Evolutionary conservation across 2,888 invertebrate genomes (phyloP), one percentile per base, ranked within the genome.

Genomic region (Bruchidius siliquastri): DNA sequence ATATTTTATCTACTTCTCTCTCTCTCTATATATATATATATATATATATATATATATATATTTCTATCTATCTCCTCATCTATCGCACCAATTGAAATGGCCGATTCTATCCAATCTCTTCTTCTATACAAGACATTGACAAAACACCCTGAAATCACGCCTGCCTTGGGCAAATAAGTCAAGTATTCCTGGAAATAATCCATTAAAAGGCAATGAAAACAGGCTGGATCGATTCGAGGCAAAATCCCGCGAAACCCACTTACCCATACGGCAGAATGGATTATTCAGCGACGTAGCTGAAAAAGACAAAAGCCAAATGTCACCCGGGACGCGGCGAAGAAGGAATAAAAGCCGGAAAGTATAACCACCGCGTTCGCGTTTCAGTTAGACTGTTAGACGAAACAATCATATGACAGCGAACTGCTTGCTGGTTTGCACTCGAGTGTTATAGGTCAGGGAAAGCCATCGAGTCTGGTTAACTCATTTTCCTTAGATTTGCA

Each of bases 251-350:
- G 20, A 67, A 71, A 72, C 69, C 67, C 22, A 72, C 74, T 74
- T 72, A 74, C 74, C 72, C 22, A 49, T 30, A 71, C 69, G 26
- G 67, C 21, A 69, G 72, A 74, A 69, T 67, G 22, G 32, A 74
- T 74, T 71, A 68, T 69, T 72, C 71, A 68, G 66, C 71, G 32
- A 73, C 71, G 49, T 74, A 74, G 72, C 74, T 72, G 73, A 20
- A 72, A 72, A 69, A 74, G 67, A 74, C 49, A 73, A 73, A 74
- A 73, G 26, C 68, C 21, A n/a, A 71, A 66, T 66, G 69, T 74
- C 71, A 74, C 49, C 49, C 10, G 71, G 49, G 68, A 49, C 22
- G n/a, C 21, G 66, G 67, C n/a, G n/a, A 71, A 71, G 49, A 69
- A 71, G 49, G 32, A 22, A 72, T 72, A 67, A 72, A 72, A 2